phyloP scores from a whole-genome alignment of 1,140 invertebrate species.

The Drosophila sulfurigaster region DNA sequence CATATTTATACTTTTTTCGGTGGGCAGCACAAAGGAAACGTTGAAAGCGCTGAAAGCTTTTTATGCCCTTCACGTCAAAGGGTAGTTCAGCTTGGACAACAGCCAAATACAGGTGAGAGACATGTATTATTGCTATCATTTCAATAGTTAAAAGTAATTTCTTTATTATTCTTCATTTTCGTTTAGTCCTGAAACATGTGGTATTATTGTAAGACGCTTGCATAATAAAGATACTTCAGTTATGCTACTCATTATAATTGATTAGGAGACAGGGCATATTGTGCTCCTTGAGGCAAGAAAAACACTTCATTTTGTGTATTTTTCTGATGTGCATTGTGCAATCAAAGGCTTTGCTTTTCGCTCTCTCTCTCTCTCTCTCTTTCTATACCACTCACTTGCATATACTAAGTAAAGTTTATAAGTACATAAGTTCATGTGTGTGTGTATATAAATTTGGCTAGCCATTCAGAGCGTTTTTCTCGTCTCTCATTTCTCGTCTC shows the following conservation, averaged over 20 bases:
- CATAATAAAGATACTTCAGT: constrained; percentile 3
- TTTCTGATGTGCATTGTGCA: constrained; percentile 48
- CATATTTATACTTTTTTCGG: constrained; percentile 58
- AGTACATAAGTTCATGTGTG: constrained; percentile 3
- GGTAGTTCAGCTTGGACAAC: constrained; percentile 51
- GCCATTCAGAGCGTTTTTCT: constrained; percentile 56
- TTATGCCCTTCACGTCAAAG: constrained; percentile 59
- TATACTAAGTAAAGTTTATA: constrained; percentile 41
- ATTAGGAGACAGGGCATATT: constrained; percentile 31
- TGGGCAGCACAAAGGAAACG: constrained; percentile 75
- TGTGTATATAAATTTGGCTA: constrained; percentile 44
- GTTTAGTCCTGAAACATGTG: background rate
- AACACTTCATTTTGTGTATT: constrained; percentile 39
- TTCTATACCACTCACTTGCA: constrained; percentile 28
- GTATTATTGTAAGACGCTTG: background rate
- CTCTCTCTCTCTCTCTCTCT: background rate
- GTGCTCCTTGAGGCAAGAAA: constrained; percentile 21
- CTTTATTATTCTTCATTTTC: background rate
- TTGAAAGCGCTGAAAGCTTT: constrained; percentile 80
- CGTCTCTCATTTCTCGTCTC: constrained; percentile 39
- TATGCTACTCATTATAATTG: constrained; percentile 28
- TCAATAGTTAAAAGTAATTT: background rate
- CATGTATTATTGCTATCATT: background rate
- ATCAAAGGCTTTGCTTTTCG: constrained; percentile 29
- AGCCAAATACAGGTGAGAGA: constrained; percentile 24